Percentiles rank a stretch among this genome's conserved stretches.
Evolutionary conservation across 2,113 vertebrate genomes (phyloP).

Genomic region (Nycticryphes semicollaris): DNA sequence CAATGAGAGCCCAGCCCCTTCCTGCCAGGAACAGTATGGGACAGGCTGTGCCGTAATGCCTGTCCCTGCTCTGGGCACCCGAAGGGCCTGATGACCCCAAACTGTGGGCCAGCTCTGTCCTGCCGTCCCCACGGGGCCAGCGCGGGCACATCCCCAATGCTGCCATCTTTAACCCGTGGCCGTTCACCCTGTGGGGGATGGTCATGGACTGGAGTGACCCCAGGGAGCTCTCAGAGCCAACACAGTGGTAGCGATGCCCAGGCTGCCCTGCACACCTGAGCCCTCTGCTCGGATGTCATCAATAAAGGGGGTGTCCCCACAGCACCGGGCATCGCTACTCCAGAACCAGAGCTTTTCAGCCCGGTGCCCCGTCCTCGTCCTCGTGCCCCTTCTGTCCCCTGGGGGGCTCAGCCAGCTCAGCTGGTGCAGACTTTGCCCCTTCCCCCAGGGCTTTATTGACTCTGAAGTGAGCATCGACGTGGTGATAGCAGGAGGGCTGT

Average conservation of each 20-base stretch:
- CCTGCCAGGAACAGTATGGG: fast-evolving
- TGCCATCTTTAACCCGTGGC: fast-evolving
- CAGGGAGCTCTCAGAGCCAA: background rate
- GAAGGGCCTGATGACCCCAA: background rate
- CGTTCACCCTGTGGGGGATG: fast-evolving
- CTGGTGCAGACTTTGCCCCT: background rate
- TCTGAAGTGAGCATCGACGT: fast-evolving
- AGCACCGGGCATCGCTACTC: fast-evolving
- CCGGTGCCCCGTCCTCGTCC: fast-evolving
- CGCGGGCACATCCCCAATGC: fast-evolving
- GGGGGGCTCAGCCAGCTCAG: background rate
- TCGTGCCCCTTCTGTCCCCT: background rate
- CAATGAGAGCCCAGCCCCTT: background rate
- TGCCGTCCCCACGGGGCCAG: fast-evolving
- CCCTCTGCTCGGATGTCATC: background rate
- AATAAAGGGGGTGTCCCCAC: background rate
- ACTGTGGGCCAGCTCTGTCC: background rate
- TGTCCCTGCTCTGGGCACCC: fast-evolving
- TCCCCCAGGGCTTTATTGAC: background rate
- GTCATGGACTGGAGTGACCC: background rate
- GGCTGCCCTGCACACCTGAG: fast-evolving
- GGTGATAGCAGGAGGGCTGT: fast-evolving
- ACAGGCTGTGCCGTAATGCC: background rate
- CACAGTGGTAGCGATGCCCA: fast-evolving
- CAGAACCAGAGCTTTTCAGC: fast-evolving